Base-by-base conservation (phyloP, 2,888 invertebrate genomes). In the Chrysotoxum bicinctum region DNA sequence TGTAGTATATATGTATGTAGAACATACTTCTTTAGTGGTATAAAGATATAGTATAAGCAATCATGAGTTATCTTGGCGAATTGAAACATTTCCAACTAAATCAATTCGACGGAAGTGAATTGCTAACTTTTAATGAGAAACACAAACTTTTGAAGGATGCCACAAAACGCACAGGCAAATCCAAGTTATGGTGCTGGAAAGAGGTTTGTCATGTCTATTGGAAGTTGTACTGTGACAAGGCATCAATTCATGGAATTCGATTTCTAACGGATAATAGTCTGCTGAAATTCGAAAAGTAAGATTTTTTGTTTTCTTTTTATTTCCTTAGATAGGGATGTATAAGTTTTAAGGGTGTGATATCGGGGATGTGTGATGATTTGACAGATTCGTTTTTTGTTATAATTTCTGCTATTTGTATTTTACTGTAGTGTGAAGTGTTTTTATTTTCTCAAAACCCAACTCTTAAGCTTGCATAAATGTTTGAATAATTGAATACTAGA, bases 221-320 rank as follows among this genome's bases (percentile, higher is more conserved):
- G 16, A 89, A 87, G 81, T 85, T 87, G 35, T 91, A 90, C 78
- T 91, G 90, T 19, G 82, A 80, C 26, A 87, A 70, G 19, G 89
- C 91, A 40, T 89, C 91, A 8, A 69, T 91, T 14, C 91, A 91
- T 87, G 90, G 91, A 30, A 74, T 92, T 37, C 89, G 88, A 16
- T 91, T 89, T 87, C 87, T 92, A 21, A 88, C 90, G 3, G 89
- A 90, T 72, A 87, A 88, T 0, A 89, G 89, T 56, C 58, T 91
- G 81, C 88, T 87, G 35, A 72, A 79, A 37, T 90, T 89, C 58
- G 92, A 91, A 79, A 90, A 89, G 91, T 91, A 80, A 72, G 73
- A 72, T 5, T 52, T 19, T 69, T 43, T 43, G 10, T 45, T 12
- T 62, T 50, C 2, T 21, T 12, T 14, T 48, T 4, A 26, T 48